Conservation (phyloP, 2,113 vertebrate genomes). For the Phyllopteryx taeniolatus region DNA sequence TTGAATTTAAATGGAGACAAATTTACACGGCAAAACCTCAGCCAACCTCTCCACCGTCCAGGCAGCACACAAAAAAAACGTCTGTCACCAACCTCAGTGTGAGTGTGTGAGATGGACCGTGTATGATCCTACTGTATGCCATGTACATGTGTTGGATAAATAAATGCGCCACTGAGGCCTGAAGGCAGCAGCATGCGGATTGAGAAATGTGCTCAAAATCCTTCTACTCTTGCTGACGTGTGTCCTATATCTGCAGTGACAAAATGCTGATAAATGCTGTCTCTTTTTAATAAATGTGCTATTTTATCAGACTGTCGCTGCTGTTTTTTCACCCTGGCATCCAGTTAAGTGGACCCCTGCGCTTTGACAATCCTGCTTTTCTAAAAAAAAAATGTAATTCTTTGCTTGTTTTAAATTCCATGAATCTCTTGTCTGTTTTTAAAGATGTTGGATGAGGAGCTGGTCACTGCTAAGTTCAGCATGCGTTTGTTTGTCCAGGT, state of each 20-base stretch:
- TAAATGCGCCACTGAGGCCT: conserved; percentile 23
- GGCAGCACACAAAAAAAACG: conserved; percentile 12
- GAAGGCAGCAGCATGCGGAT: conserved; percentile 39
- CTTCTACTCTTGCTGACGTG: conserved; percentile 41
- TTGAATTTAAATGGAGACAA: conserved; percentile 22
- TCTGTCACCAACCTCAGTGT: conserved; percentile 6
- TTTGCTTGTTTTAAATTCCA: neutral
- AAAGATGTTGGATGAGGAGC: neutral
- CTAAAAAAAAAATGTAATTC: neutral
- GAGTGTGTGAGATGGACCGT: conserved; percentile 25
- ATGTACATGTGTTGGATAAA: conserved; percentile 22
- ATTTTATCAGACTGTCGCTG: conserved; percentile 70
- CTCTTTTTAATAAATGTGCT: conserved; percentile 81
- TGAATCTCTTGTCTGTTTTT: conserved; percentile 30
- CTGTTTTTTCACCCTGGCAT: conserved; percentile 8
- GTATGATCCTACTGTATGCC: conserved; percentile 24
- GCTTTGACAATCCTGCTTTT: neutral
- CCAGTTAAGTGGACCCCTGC: neutral
- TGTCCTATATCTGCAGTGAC: conserved; percentile 51
- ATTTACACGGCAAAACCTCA: conserved; percentile 21
- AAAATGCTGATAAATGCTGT: conserved; percentile 68
- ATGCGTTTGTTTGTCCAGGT: conserved; percentile 55
- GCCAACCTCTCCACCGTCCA: conserved; percentile 4
- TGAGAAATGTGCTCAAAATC: conserved; percentile 34
- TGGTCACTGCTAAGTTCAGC: neutral